Percentiles rank a stretch among this genome's conserved stretches.
Evolutionary conservation across 1,140 invertebrate genomes (phyloP).

Genomic region (Holcopasites calliopsidis): DNA sequence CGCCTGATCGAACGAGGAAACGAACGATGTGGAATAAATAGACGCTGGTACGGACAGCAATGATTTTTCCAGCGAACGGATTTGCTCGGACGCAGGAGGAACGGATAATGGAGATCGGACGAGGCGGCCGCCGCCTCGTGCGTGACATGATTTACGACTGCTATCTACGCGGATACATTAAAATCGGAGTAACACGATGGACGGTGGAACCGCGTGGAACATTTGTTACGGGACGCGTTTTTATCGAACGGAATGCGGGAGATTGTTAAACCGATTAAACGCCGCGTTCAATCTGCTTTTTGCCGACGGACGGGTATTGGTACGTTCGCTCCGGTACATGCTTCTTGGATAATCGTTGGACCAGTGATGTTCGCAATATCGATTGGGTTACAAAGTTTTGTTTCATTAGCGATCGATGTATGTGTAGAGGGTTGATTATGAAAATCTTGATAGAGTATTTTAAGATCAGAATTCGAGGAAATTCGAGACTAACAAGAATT

Average conservation of each 20-base stretch:
- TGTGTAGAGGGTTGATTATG: too few relatives aligned
- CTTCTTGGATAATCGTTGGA: neutral
- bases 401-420: neutral
- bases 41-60: neutral
- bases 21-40: neutral
- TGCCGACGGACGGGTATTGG: neutral
- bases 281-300: neutral
- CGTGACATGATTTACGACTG: conserved; percentile 1
- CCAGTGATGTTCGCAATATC: neutral
- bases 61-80: neutral
- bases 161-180: neutral
- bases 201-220: neutral
- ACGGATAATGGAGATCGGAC: conserved; percentile 20
- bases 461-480: too few relatives aligned
- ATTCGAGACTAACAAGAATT: too few relatives aligned
- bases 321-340: neutral
- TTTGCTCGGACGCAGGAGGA: neutral
- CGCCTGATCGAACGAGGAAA: neutral
- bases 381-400: too few relatives aligned
- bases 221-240: neutral
- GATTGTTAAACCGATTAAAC: neutral
- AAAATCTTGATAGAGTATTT: too few relatives aligned
- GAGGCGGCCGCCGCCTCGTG: neutral
- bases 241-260: neutral
- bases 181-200: neutral